Base-by-base conservation (phyloP, 2,113 vertebrate genomes). In the Holacanthus passer region DNA sequence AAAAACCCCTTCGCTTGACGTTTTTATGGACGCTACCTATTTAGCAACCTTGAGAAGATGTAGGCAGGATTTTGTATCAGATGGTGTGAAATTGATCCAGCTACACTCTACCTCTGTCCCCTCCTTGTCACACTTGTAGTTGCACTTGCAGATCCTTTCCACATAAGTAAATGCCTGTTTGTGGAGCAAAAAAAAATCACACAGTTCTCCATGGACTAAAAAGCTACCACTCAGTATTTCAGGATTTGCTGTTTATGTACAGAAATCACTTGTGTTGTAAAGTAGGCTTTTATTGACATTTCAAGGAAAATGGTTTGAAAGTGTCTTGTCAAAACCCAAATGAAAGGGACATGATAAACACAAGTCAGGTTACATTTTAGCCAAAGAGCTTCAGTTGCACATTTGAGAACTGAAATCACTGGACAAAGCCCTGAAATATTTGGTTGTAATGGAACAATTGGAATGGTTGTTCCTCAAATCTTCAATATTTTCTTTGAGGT, bases 21-120 rank as follows among this genome's bases (percentile, higher is more conserved):
- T 71, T 85, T 90, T 87, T 87, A 87, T 82, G 67, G 77, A 73
- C n/a, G 74, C n/a, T 80, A 63, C 67, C 77, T 74, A 58, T 87
- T 89, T 89, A 87, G 83, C 58, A 69, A 14, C 69, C 67, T 65
- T 50, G 72, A 32, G 48, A 31, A 76, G 55, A 22, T 37, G 16
- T n/a, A 37, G 56, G 59, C 55, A 8, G 69, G 66, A 60, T 59
- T 74, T 32, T n/a, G 17, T 73, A 32, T 82, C 68, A 62, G 37
- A 53, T 7, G 50, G 50, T 55, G 70, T 67, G 75, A 78, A 74
- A 79, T 39, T 14, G 65, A 70, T 70, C 83, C 71, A 37, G 65
- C 31, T 14, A 41, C 67, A 27, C 37, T 52, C 19, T 11, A 20
- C n/a, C n/a, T n/a, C n/a, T 24, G 39, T 50, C 77, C 37, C 60